Evolutionary conservation across 1,140 invertebrate genomes (phyloP).

Genomic region (Nasonia longicornis): DNA sequence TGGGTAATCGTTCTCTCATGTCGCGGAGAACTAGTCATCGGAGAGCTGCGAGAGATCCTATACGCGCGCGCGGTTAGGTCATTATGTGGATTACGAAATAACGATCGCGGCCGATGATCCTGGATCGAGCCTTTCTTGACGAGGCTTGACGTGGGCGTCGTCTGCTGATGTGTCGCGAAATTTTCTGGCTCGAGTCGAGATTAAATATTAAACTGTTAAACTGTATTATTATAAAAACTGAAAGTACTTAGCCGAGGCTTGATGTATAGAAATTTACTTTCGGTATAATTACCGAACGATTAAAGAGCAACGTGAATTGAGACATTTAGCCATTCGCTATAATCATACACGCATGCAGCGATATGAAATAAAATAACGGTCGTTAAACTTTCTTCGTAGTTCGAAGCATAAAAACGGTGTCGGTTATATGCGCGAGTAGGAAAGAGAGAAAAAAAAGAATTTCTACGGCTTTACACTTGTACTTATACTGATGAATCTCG

Average conservation of each 20-base stretch:
- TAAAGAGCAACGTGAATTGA: no score
- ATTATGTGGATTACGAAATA: conserved; percentile 24
- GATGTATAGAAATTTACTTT: no score
- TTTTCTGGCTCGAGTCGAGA: no score
- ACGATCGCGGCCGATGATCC: conserved; percentile 12
- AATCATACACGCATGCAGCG: no score
- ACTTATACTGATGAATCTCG: conserved; percentile 14
- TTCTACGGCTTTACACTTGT: conserved; percentile 23
- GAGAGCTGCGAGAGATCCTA: not conserved
- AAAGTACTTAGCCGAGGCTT: not conserved
- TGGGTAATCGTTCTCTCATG: conserved; percentile 20
- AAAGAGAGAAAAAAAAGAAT: conserved; percentile 22
- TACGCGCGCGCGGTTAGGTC: not conserved
- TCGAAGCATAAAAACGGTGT: conserved; percentile 30
- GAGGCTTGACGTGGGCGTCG: not conserved
- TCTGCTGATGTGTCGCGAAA: not conserved
- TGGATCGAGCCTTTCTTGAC: conserved; percentile 3
- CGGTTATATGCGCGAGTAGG: not conserved
- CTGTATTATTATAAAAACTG: no score
- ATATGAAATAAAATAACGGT: not conserved
- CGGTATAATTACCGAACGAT: no score
- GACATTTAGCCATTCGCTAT: no score
- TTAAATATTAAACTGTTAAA: no score
- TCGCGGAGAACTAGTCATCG: not conserved
- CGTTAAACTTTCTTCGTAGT: not conserved